Evolutionary conservation across 2,797 vertebrate genomes (phyloP), one percentile per base, ranked within the genome.

Genomic region (Phrynocephalus forsythii): DNA sequence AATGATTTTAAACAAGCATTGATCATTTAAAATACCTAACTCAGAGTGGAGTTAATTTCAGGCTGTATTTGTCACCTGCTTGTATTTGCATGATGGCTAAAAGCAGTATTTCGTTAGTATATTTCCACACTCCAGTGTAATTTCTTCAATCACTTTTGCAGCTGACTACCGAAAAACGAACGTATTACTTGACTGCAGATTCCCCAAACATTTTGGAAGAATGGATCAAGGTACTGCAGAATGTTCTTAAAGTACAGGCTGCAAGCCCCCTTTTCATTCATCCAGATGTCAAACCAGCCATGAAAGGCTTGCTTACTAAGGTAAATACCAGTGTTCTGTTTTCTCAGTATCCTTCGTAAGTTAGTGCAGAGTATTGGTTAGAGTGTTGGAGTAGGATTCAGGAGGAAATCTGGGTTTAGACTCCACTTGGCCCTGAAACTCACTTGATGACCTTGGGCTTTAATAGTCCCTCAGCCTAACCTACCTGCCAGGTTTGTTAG

Each of bases 131-230:
- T 84, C 92, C n/a, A 94, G 44, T 20, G 60, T 28, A 90, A 22
- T 88, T 80, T 89, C 91, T 90, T 90, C 67, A 88, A 18, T 87
- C 26, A 22, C 89, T 93, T 38, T 63, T 56, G 24, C 18, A 99
- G 99, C 93, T 99, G 78, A 97, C 97, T 91, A 99, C 98, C 26
- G 98, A 98, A 93, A 99, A 99, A 92, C 97, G 97, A 30, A 97
- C 98, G 0, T 98, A 97, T 95, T 98, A 98, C 95, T 97, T 99
- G 95, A 98, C 98, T 90, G 99, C 99, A 1, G 99, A 99, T 94
- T 99, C 99, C 87, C 99, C 99, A 20, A 99, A 99, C 94, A 97
- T 99, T 89, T 96, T 99, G 92, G 99, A 99, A 84, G 99, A 99
- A 92, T 99, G 99, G 99, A 97, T 99, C 89, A 95, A 96, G 93